A percentile compares a stretch with the other conserved stretches of the same genome.
These are phyloP conservation scores for Polymixis lichenea DNA, from an alignment of 2,888 invertebrate species.

Conservation along the genomic window DNA sequence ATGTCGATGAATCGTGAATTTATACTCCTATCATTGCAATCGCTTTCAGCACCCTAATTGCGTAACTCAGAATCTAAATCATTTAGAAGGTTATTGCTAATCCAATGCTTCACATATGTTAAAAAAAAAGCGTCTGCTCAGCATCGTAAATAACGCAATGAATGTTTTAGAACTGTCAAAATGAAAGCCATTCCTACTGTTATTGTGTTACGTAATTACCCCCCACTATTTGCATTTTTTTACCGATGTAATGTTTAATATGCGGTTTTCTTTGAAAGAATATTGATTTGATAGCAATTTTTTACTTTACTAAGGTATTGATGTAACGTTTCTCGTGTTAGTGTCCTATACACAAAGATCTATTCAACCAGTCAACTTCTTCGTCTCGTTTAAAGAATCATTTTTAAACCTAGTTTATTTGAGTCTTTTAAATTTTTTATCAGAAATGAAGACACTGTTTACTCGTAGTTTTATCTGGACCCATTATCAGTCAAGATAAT, in stretches of 20 bases:
- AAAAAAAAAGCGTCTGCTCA: too few species aligned
- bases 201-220: too few species aligned
- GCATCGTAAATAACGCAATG: too few species aligned
- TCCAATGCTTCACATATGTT: too few species aligned
- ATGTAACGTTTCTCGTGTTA: not conserved
- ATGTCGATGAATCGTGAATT: not conserved
- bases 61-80: too few species aligned
- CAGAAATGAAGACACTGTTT: slow-evolving; percentile 20
- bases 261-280: slow-evolving; percentile 10
- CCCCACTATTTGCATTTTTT: not conserved
- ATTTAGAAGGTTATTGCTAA: too few species aligned
- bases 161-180: too few species aligned
- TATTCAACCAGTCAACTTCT: not conserved
- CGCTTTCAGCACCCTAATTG: not conserved
- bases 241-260: not conserved
- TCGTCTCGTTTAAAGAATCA: slow-evolving; percentile 1
- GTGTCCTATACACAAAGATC: not conserved
- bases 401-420: slow-evolving; percentile 2
- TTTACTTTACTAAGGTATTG: not conserved
- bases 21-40: not conserved
- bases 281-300: slow-evolving; percentile 1
- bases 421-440: slow-evolving; percentile 16
- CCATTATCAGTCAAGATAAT: slow-evolving; percentile 49
- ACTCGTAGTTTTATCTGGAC: slow-evolving; percentile 25
- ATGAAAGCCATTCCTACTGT: too few species aligned